Base-by-base conservation (phyloP, 2,113 vertebrate species). In the Chroicocephalus ridibundus region DNA sequence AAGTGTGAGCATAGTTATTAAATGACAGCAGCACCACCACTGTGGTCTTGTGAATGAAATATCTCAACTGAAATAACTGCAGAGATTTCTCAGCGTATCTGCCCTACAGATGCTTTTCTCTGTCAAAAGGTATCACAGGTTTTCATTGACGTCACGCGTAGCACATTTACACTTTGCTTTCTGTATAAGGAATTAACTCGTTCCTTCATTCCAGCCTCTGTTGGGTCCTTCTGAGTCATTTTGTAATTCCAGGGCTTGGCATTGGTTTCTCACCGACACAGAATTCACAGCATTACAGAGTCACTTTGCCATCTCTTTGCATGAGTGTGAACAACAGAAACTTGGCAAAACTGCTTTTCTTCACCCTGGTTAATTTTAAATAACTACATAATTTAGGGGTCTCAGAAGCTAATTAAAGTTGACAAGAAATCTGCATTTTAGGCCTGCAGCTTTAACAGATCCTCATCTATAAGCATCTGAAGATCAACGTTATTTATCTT, bases 381-480 rank as follows among this genome's bases (percentile, higher is more conserved):
- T 72, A 87, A 66, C 54, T 77, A 77, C 29, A 13, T 85, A 74
- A 91, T 95, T 88, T 74, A 72, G 47, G 13, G 70, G 62, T 91
- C 79, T 58, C 10, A 74, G 46, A 40, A 93, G 78, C 55, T 92
- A 91, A 96, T 94, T 91, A 80, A 86, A 74, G 55, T 82, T 96
- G 94, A 92, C 68, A 95, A 49, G 75, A 91, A 93, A 90, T 95
- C 87, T 96, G 78, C 51, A 34, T 88, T 87, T 96, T 91, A 88
- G 84, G 78, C 81, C 93, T 86, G 78, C 74, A 93, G 87, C 93
- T 95, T 95, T 82, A 93, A 42, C 86, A 88, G 91, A 71, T 86
- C 78, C 46, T 93, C 46, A 78, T 93, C 86, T 82, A 60, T 95
- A 93, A 93, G 25, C 82, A 88, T 87, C 58, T 93, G 82, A 95